phyloP scores from a whole-genome alignment of 1,140 invertebrate genomes.

The Sycophaga agraensis region DNA sequence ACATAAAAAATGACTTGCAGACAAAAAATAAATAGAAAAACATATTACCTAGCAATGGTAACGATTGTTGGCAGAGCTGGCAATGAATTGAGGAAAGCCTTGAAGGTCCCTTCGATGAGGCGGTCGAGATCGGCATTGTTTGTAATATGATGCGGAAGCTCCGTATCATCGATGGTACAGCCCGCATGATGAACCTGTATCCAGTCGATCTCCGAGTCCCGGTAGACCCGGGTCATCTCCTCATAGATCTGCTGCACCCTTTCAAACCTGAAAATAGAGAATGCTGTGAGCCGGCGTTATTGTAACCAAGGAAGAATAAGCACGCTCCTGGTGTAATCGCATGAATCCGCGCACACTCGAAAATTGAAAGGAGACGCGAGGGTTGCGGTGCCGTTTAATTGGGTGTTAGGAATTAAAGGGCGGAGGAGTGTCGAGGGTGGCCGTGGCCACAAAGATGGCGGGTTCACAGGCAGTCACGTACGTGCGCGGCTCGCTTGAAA shows the following conservation, averaged over 20 bases:
- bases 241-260: constrained; percentile 55
- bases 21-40: too few species aligned
- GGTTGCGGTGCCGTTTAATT: constrained; percentile 20
- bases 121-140: constrained; percentile 66
- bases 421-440: not conserved
- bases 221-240: constrained; percentile 57
- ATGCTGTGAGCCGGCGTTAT: not conserved
- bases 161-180: constrained; percentile 80
- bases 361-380: constrained; percentile 13
- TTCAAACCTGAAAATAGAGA: constrained; percentile 45
- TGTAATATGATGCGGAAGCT: constrained; percentile 80
- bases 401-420: constrained; percentile 24
- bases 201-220: constrained; percentile 73
- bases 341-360: not conserved
- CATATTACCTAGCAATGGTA: constrained; percentile 73
- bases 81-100: constrained; percentile 64
- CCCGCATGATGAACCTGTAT: constrained; percentile 78
- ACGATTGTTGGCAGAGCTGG: constrained; percentile 69
- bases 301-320: not conserved
- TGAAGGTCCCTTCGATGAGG: constrained; percentile 63
- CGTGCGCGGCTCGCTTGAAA: constrained; percentile 16
- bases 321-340: too few species aligned
- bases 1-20: too few species aligned
- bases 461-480: constrained; percentile 10
- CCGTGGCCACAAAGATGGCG: constrained; percentile 13